Evolutionary conservation across 1,140 invertebrate genomes (phyloP).

Genomic region (Caenorhabditis brenneri): DNA sequence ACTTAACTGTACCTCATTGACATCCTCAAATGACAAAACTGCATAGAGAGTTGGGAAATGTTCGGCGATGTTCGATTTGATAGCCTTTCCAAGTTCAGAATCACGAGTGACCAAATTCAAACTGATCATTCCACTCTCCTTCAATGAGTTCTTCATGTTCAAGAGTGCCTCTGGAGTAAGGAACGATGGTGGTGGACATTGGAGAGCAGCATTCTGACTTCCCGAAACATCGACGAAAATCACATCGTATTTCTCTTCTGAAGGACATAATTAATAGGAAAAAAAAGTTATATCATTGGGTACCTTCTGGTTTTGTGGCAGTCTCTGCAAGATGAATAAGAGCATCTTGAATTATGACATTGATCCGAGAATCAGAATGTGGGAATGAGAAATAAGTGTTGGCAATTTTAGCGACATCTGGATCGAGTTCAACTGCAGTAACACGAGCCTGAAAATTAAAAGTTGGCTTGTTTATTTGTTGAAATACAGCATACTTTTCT

Average conservation of each 20-base stretch:
- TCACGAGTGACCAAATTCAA: slow-evolving; percentile 62
- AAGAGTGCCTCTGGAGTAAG: slow-evolving; percentile 52
- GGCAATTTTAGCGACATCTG: slow-evolving; percentile 61
- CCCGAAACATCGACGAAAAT: slow-evolving; percentile 64
- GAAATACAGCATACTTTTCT: slow-evolving; percentile 28
- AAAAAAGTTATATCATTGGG: slow-evolving; percentile 26
- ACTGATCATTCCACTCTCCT: slow-evolving; percentile 57
- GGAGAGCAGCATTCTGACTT: slow-evolving; percentile 55
- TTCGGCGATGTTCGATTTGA: background rate
- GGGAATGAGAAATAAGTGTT: slow-evolving; percentile 61
- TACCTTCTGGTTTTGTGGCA: slow-evolving; percentile 42
- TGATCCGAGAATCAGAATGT: slow-evolving; percentile 44
- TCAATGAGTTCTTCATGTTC: slow-evolving; percentile 56
- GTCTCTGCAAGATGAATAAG: slow-evolving; percentile 57
- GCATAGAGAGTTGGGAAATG: slow-evolving; percentile 18
- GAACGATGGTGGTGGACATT: slow-evolving; percentile 63
- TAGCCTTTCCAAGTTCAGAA: background rate
- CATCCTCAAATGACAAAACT: slow-evolving; percentile 10
- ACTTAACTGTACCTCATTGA: background rate
- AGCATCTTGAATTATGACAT: slow-evolving; percentile 60
- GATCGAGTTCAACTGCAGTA: slow-evolving; percentile 61
- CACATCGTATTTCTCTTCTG: slow-evolving; percentile 62
- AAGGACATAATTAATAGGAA: background rate
- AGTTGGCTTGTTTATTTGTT: background rate
- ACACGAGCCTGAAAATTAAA: background rate